Evolutionary conservation across 2,797 vertebrate species (phyloP).

Genomic region (Rallus crepitans): DNA sequence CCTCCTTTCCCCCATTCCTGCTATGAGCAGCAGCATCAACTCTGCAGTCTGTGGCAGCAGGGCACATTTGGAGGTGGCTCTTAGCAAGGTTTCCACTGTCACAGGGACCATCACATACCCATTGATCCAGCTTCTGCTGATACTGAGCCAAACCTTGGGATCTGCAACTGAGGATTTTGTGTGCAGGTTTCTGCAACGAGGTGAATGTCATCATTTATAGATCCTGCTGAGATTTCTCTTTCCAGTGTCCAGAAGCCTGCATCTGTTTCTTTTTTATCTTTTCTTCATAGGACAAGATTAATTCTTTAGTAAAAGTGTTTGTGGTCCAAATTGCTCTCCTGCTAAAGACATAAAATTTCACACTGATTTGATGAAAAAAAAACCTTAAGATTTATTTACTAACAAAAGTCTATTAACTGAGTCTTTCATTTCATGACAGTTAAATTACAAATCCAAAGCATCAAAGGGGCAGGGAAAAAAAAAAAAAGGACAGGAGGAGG

Average conservation of each 20-base stretch:
- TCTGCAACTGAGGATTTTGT: neutral
- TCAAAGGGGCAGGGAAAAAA: neutral
- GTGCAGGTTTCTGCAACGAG: neutral
- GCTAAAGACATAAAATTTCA: neutral
- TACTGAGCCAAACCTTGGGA: neutral
- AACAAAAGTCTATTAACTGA: neutral
- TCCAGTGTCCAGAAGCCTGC: neutral
- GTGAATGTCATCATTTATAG: neutral
- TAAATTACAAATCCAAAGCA: neutral
- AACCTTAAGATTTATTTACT: no score
- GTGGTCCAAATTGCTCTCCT: neutral
- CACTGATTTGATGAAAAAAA: neutral
- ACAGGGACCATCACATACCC: fast-evolving
- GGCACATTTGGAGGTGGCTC: neutral
- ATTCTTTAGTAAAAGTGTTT: neutral
- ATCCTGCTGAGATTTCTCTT: neutral
- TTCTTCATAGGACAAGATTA: neutral
- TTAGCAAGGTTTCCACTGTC: neutral
- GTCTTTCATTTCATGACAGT: neutral
- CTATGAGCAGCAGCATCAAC: neutral
- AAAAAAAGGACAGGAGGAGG: neutral
- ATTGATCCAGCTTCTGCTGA: neutral
- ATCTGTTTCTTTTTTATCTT: neutral
- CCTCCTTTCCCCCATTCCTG: neutral
- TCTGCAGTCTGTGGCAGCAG: fast-evolving